A percentile compares a stretch with the other conserved stretches of the same genome.
phyloP scores from a whole-genome alignment of 2,888 invertebrate species.

The Sesia bembeciformis region DNA sequence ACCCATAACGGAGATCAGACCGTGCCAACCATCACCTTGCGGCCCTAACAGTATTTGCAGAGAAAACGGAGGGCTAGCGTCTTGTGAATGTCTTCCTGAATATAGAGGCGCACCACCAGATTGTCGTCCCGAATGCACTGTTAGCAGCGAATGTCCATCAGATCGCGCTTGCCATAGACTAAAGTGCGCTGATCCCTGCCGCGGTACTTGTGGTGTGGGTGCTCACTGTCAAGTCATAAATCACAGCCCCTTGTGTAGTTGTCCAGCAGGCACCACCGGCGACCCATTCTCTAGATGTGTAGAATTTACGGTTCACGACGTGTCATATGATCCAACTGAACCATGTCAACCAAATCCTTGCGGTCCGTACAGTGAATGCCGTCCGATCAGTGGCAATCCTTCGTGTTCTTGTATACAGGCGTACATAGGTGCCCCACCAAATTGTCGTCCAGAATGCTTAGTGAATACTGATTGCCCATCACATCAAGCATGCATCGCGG shows the following conservation, averaged over 20 bases:
- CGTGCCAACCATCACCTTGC: constrained; percentile 84
- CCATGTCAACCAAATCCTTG: constrained; percentile 87
- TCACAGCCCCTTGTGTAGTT: constrained; percentile 86
- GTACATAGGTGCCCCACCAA: constrained; percentile 85
- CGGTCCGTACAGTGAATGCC: constrained; percentile 86
- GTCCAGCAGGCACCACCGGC: constrained; percentile 77
- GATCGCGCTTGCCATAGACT: constrained; percentile 84
- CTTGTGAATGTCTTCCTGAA: constrained; percentile 80
- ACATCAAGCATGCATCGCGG: constrained; percentile 85
- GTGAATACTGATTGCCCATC: constrained; percentile 87
- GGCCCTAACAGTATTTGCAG: constrained; percentile 86
- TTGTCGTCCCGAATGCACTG: constrained; percentile 84
- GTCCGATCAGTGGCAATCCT: constrained; percentile 79
- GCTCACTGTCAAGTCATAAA: constrained; percentile 84
- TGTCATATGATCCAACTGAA: constrained; percentile 38
- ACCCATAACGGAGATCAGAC: constrained; percentile 59
- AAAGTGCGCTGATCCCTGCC: constrained; percentile 87
- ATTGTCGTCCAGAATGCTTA: constrained; percentile 88
- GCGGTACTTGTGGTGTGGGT: constrained; percentile 81
- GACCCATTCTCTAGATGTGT: constrained; percentile 78
- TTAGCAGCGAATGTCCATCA: constrained; percentile 83
- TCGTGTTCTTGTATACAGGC: constrained; percentile 85
- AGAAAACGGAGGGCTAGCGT: constrained; percentile 81
- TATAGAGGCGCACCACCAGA: constrained; percentile 82
- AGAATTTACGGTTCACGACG: constrained; percentile 27